A percentile compares a stretch with the other conserved stretches of the same genome.
phyloP scores from a whole-genome alignment of 1,140 invertebrate genomes.

The Drosophila simulans region DNA sequence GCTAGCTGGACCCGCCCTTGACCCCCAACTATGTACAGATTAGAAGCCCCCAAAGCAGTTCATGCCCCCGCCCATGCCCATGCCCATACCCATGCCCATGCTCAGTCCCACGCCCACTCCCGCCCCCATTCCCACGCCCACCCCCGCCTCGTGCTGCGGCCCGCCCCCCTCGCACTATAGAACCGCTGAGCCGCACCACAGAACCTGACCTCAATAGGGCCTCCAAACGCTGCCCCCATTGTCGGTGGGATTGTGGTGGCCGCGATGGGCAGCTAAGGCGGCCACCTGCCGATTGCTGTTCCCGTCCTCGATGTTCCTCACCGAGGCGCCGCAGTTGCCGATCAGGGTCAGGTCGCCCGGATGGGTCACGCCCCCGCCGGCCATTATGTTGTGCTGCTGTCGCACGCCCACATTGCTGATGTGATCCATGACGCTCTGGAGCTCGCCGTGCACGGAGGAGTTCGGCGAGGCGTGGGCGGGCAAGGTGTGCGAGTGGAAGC shows the following conservation, averaged over 20 bases:
- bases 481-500: slow-evolving; percentile 89
- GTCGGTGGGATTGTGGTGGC: slow-evolving; percentile 88
- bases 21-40: slow-evolving; percentile 42
- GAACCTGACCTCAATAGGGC: slow-evolving; percentile 86
- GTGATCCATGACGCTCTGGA: slow-evolving; percentile 90
- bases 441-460: slow-evolving; percentile 87
- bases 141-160: slow-evolving; percentile 64
- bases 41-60: slow-evolving; percentile 23
- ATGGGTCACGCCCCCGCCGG: slow-evolving; percentile 84
- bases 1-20: not conserved
- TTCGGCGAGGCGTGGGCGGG: slow-evolving; percentile 87
- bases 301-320: slow-evolving; percentile 87
- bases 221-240: slow-evolving; percentile 89
- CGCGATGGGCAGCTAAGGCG: slow-evolving; percentile 86
- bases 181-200: slow-evolving; percentile 84
- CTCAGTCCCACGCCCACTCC: not conserved
- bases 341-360: slow-evolving; percentile 86
- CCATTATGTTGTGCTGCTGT: slow-evolving; percentile 86
- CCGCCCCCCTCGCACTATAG: slow-evolving; percentile 80
- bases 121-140: slow-evolving; percentile 8
- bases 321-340: slow-evolving; percentile 87
- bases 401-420: slow-evolving; percentile 86
- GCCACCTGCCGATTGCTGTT: slow-evolving; percentile 84
- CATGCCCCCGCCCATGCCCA: slow-evolving; percentile 14
- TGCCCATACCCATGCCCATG: slow-evolving; percentile 5